Evolutionary conservation across 2,797 vertebrate genomes (phyloP).

Genomic region (Onychomys torridus): DNA sequence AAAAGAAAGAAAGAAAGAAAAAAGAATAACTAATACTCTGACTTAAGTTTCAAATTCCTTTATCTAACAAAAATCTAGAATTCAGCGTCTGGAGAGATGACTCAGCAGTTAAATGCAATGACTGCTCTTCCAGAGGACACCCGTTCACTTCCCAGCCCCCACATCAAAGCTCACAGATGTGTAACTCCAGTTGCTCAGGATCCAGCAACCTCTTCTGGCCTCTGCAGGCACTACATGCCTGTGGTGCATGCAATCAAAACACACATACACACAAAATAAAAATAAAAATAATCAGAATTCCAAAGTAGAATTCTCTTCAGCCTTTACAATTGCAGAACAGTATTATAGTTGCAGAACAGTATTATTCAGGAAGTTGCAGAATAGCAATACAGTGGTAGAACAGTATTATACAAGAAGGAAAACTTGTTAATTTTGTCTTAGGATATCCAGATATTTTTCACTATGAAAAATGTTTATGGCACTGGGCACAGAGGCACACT

Average conservation of each 20-base stretch:
- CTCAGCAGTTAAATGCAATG: neutral
- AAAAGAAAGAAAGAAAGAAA: too few species aligned
- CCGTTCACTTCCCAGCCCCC: neutral
- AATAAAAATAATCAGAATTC: neutral
- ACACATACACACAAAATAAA: neutral
- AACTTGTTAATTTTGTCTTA: slow-evolving; percentile 6
- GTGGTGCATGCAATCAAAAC: neutral
- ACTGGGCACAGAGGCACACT: neutral
- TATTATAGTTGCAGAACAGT: neutral
- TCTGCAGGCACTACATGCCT: neutral
- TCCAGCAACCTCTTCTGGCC: neutral
- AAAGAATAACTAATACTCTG: slow-evolving; percentile 3
- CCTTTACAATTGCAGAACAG: neutral
- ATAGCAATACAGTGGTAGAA: too few species aligned
- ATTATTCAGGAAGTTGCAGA: too few species aligned
- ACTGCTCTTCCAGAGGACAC: neutral
- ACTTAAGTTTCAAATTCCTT: slow-evolving; percentile 7
- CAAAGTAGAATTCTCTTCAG: neutral
- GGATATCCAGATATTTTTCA: slow-evolving; percentile 20
- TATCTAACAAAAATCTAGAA: neutral
- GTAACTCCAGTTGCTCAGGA: neutral
- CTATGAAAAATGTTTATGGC: neutral
- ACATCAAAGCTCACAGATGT: neutral
- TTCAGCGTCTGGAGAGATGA: neutral
- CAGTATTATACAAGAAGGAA: slow-evolving; percentile 1